Conservation (phyloP, 1,140 invertebrate species). For the Theocolax elegans region DNA sequence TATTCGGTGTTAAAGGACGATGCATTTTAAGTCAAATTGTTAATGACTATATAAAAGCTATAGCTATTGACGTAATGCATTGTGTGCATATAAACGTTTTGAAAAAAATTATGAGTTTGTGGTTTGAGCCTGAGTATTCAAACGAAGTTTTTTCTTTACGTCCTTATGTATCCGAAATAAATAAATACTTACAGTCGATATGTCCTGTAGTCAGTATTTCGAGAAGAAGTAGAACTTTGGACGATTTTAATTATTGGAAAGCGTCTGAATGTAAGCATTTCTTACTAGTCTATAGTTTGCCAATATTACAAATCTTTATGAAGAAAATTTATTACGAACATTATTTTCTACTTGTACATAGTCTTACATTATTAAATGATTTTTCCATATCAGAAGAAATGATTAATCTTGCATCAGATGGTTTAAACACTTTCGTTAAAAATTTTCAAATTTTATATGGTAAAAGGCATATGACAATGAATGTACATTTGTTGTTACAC, state of each 20-base stretch:
- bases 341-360: too few relatives aligned
- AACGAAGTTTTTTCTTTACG: too few relatives aligned
- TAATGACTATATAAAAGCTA: conserved; percentile 29
- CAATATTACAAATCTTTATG: background rate
- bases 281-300: background rate
- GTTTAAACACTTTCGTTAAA: conserved; percentile 36
- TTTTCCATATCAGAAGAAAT: background rate
- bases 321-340: background rate
- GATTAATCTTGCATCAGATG: background rate
- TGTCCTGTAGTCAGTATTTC: conserved; percentile 26
- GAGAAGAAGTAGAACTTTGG: conserved; percentile 5
- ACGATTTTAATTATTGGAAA: conserved; percentile 45
- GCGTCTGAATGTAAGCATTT: background rate
- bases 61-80: conserved; percentile 43
- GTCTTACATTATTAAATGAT: background rate
- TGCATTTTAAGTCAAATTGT: conserved; percentile 1
- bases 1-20: conserved; percentile 22
- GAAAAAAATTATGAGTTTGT: too few relatives aligned
- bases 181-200: conserved; percentile 4
- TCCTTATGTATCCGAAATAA: too few relatives aligned
- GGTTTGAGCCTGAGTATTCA: too few relatives aligned
- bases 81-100: conserved; percentile 15
- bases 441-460: conserved; percentile 41
- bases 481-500: conserved; percentile 45
- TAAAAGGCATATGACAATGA: conserved; percentile 26